Evolutionary conservation across 1,140 invertebrate species (phyloP).

Genomic region (Pinna nobilis): DNA sequence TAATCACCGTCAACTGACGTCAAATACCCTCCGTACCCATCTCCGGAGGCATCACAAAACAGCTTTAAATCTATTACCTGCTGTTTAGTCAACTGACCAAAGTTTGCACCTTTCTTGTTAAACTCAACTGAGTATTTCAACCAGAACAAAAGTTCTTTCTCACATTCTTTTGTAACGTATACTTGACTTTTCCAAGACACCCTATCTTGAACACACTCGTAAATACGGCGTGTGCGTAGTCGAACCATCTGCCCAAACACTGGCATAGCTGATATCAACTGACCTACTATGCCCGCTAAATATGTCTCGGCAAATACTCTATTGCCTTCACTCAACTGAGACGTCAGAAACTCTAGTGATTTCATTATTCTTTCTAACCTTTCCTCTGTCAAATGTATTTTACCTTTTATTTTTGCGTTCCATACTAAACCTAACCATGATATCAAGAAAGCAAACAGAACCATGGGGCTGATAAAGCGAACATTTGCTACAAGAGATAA

Average conservation of each 20-base stretch:
- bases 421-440: conserved; percentile 11
- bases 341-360: not conserved
- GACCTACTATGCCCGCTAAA: not conserved
- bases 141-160: not conserved
- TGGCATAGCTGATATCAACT: not conserved
- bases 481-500: too few relatives aligned
- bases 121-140: not conserved
- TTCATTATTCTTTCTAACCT: not conserved
- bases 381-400: not conserved
- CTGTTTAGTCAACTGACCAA: not conserved
- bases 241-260: not conserved
- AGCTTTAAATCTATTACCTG: not conserved
- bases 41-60: conserved; percentile 1
- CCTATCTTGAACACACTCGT: not conserved
- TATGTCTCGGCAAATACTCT: not conserved
- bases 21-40: conserved; percentile 2
- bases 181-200: conserved; percentile 4
- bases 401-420: not conserved
- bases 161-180: not conserved
- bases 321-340: not conserved
- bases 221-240: not conserved
- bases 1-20: not conserved
- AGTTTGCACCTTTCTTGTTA: not conserved
- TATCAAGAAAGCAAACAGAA: too few relatives aligned
- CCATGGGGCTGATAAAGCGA: too few relatives aligned